A percentile compares a stretch with the other conserved stretches of the same genome.
phyloP scores from a whole-genome alignment of 2,888 invertebrate genomes.

The Drosophila flavopinicola region DNA sequence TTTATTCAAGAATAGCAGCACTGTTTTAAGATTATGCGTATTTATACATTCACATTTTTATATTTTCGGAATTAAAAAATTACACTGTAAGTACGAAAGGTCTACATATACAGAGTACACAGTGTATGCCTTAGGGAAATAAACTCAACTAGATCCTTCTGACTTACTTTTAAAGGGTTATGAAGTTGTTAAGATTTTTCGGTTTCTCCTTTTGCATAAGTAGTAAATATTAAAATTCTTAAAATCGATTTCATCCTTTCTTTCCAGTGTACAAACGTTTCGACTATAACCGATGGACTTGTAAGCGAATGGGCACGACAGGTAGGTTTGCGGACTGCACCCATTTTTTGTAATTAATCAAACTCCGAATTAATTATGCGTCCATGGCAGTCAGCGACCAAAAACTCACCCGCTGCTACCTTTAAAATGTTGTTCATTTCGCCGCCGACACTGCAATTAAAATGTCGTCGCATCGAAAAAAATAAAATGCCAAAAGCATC shows the following conservation, averaged over 20 bases:
- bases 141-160: not conserved
- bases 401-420: conserved; percentile 15
- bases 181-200: not conserved
- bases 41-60: too few species aligned
- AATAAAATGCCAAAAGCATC: conserved; percentile 11
- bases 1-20: too few species aligned
- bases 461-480: conserved; percentile 49
- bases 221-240: not conserved
- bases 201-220: not conserved
- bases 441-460: conserved; percentile 54
- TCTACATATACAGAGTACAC: too few species aligned
- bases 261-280: not conserved
- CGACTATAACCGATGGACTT: not conserved
- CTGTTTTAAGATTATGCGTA: too few species aligned
- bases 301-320: conserved; percentile 1
- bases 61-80: too few species aligned
- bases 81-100: too few species aligned
- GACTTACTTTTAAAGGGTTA: not conserved
- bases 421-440: conserved; percentile 12
- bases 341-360: conserved; percentile 67
- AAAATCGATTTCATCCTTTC: conserved; percentile 1
- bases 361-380: conserved; percentile 72
- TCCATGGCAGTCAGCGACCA: conserved; percentile 17
- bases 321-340: conserved; percentile 11
- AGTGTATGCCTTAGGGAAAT: too few species aligned